Evolutionary conservation across 2,113 vertebrate species (phyloP).

Genomic region (Cromileptes altivelis): DNA sequence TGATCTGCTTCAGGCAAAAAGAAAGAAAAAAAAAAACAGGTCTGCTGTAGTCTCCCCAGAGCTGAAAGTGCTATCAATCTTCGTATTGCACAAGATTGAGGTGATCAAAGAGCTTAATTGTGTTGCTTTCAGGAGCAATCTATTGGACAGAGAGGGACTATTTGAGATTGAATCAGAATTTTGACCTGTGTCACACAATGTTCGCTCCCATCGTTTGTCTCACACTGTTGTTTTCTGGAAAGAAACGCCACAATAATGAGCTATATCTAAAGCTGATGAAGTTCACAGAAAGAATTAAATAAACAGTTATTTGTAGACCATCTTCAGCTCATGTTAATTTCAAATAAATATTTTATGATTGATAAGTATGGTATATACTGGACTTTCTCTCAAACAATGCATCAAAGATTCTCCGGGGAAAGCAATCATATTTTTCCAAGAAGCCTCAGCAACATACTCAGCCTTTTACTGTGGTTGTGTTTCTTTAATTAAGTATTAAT

Average conservation of each 20-base stretch:
- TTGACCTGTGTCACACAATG: not conserved
- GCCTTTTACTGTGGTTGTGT: slow-evolving; percentile 1
- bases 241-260: not conserved
- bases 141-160: slow-evolving; percentile 7
- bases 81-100: slow-evolving; percentile 40
- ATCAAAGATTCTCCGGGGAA: not conserved
- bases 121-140: slow-evolving; percentile 57
- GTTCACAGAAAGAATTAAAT: not conserved
- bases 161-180: slow-evolving; percentile 13
- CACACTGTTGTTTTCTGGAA: not conserved
- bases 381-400: not conserved
- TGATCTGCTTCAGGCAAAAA: slow-evolving; percentile 57
- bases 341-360: slow-evolving; percentile 3
- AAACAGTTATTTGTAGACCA: not conserved
- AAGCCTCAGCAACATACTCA: not conserved
- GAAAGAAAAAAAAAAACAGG: slow-evolving; percentile 11
- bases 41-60: slow-evolving; percentile 15
- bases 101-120: slow-evolving; percentile 69
- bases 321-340: not conserved
- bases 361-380: not conserved
- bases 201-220: not conserved
- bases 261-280: too few species aligned
- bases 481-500: slow-evolving; percentile 38
- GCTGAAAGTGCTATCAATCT: slow-evolving; percentile 54
- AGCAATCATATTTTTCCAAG: not conserved